phyloP scores from a whole-genome alignment of 1,140 invertebrate species.

The Drosophila kepulauana region DNA sequence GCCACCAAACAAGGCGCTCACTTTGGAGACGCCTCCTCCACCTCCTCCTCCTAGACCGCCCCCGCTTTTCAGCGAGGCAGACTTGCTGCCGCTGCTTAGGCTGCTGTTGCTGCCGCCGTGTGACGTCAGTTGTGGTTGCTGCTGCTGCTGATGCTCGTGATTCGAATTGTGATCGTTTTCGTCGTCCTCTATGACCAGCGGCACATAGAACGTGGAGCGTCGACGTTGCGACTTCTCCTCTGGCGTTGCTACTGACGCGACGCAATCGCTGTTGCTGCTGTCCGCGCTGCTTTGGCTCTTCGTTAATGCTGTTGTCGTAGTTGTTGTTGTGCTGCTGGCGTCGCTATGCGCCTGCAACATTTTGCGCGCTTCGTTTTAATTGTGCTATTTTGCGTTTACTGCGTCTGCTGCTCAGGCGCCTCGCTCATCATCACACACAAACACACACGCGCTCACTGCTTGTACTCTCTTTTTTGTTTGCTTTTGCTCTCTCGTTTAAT shows the following conservation, averaged over 20 bases:
- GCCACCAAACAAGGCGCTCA: constrained; percentile 62
- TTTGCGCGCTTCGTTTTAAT: constrained; percentile 54
- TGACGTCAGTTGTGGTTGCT: constrained; percentile 21
- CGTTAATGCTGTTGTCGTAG: constrained; percentile 52
- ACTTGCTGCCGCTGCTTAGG: constrained; percentile 61
- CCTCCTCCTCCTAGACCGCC: background rate
- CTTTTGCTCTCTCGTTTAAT: background rate
- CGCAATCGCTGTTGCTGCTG: constrained; percentile 62
- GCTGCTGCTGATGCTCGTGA: constrained; percentile 15
- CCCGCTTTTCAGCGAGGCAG: constrained; percentile 59
- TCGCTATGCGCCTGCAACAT: constrained; percentile 73
- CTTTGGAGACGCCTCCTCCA: constrained; percentile 50
- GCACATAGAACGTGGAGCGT: constrained; percentile 87
- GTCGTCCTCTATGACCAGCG: constrained; percentile 85
- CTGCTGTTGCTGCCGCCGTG: constrained; percentile 51
- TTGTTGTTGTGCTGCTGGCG: constrained; percentile 63
- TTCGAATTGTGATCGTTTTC: constrained; percentile 26
- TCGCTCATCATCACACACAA: constrained; percentile 44
- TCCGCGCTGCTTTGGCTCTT: constrained; percentile 44
- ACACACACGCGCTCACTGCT: constrained; percentile 1
- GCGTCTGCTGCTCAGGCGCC: constrained; percentile 38
- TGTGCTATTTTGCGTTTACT: constrained; percentile 26
- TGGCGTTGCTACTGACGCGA: constrained; percentile 48
- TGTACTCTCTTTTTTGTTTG: background rate
- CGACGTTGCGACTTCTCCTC: constrained; percentile 85